Evolutionary conservation across 2,888 invertebrate genomes (phyloP).

Genomic region (Neoaliturus tenellus): DNA sequence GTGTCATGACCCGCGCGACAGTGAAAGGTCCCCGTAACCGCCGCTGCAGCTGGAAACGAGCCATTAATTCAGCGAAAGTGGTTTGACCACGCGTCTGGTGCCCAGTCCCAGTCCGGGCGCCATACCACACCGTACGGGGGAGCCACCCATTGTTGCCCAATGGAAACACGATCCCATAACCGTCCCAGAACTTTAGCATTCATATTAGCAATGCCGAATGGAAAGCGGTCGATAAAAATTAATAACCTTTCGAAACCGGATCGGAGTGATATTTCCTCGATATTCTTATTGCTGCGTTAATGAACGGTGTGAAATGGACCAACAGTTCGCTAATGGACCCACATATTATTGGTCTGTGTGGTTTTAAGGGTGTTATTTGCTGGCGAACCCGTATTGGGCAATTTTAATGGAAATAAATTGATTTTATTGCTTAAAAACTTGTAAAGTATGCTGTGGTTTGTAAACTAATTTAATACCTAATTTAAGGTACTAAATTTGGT

Average conservation of each 20-base stretch:
- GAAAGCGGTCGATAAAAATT: not conserved
- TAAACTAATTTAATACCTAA: too few species aligned
- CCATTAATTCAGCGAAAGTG: constrained; percentile 14
- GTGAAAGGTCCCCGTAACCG: not conserved
- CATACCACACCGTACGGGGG: not conserved
- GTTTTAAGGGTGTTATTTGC: not conserved
- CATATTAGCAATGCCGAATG: not conserved
- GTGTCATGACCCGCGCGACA: constrained; percentile 1
- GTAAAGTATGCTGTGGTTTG: too few species aligned
- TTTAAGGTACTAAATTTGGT: too few species aligned
- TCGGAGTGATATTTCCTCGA: not conserved
- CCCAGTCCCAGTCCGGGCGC: too few species aligned
- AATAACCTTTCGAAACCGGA: not conserved
- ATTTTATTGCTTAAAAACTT: not conserved
- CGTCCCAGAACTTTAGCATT: not conserved
- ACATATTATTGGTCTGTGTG: too few species aligned
- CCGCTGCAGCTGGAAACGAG: not conserved
- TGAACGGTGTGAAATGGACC: not conserved
- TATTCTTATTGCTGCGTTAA: not conserved
- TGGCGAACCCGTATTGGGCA: not conserved
- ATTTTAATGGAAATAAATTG: not conserved
- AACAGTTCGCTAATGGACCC: not conserved
- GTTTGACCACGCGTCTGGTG: not conserved
- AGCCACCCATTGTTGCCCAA: not conserved
- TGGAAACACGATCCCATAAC: not conserved